Conservation (phyloP, 2,113 vertebrate species). For the Sylvietta virens region DNA sequence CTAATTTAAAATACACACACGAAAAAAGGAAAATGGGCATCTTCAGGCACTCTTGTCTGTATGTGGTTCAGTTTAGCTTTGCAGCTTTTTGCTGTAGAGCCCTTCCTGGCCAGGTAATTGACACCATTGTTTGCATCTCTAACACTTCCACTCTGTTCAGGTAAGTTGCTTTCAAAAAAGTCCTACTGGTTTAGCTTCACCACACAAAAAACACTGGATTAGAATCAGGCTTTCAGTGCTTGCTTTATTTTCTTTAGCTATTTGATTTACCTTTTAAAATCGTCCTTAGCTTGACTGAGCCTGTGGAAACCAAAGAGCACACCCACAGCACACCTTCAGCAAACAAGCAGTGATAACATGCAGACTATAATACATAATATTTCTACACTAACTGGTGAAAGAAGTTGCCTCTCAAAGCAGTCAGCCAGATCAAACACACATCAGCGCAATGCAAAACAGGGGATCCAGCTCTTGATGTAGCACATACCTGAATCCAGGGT, state of each 20-base stretch:
- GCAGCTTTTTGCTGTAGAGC: neutral
- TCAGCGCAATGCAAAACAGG: fast-evolving
- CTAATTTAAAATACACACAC: neutral
- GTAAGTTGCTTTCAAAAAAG: neutral
- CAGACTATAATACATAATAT: neutral
- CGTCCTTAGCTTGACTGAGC: neutral
- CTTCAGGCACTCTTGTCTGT: neutral
- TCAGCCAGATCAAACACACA: neutral
- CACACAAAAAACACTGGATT: neutral
- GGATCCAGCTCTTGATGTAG: neutral
- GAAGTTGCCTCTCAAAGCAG: neutral
- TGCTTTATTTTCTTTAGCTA: neutral
- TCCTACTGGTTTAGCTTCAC: neutral
- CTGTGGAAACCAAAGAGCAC: neutral
- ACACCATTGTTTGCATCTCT: neutral
- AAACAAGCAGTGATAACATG: neutral
- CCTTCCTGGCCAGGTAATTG: neutral
- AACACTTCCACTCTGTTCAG: neutral
- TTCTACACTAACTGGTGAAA: neutral
- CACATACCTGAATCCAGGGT: neutral
- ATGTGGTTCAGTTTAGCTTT: neutral
- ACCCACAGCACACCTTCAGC: neutral
- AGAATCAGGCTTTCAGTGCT: neutral
- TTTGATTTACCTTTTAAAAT: neutral
- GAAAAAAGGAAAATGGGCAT: neutral